phyloP scores from a whole-genome alignment of 2,888 invertebrate genomes.

The Sphaerophoria rueppellii region DNA sequence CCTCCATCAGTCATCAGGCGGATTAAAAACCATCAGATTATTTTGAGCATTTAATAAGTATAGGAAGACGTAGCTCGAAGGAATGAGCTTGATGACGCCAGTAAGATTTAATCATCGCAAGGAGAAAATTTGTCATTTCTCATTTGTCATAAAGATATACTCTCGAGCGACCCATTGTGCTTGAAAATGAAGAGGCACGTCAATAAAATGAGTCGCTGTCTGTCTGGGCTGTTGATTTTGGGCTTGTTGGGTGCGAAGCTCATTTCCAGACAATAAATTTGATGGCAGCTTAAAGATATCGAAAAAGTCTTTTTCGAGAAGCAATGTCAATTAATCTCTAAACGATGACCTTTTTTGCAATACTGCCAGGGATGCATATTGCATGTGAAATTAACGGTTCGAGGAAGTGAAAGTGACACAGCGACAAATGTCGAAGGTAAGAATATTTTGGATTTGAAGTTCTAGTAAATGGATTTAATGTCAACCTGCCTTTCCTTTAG shows the following conservation, averaged over 20 bases:
- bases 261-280: constrained; percentile 10
- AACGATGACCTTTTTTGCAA: constrained; percentile 35
- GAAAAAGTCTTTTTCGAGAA: constrained; percentile 31
- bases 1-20: constrained; percentile 59
- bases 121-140: constrained; percentile 62
- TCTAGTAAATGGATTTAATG: no score
- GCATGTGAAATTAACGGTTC: constrained; percentile 6
- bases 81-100: constrained; percentile 35
- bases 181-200: constrained; percentile 55
- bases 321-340: constrained; percentile 61
- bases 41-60: constrained; percentile 31
- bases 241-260: constrained; percentile 35
- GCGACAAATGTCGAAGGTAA: not conserved
- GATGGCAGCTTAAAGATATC: constrained; percentile 42
- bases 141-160: constrained; percentile 52
- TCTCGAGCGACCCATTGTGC: not conserved
- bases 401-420: constrained; percentile 55
- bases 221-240: not conserved
- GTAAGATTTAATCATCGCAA: constrained; percentile 47
- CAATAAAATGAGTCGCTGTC: constrained; percentile 18
- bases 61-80: not conserved
- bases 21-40: constrained; percentile 52
- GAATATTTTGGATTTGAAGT: not conserved
- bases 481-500: no score
- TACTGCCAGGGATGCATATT: not conserved